Conservation (phyloP, 2,888 invertebrate species). For the Drosophila dives region DNA sequence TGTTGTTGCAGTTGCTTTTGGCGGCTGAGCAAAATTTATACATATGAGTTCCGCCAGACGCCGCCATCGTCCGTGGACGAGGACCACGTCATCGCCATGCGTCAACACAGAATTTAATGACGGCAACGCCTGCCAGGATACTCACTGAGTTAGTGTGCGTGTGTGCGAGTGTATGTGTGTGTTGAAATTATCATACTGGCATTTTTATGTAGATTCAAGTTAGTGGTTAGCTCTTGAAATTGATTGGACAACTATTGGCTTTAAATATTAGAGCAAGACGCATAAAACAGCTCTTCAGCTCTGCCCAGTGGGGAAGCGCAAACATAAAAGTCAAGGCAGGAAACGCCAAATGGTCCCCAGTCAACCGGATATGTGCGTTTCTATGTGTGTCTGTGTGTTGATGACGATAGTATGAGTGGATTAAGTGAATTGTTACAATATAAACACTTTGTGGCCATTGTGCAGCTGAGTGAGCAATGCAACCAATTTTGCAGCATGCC, state of each 20-base stretch:
- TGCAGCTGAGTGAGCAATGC: slow-evolving; percentile 16
- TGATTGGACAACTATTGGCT: slow-evolving; percentile 79
- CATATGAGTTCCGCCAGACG: slow-evolving; percentile 41
- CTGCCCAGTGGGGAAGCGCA: slow-evolving; percentile 44
- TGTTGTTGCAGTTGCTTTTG: slow-evolving; percentile 17
- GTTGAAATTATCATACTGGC: slow-evolving; percentile 15
- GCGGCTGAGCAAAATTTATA: slow-evolving; percentile 57
- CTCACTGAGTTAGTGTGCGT: slow-evolving; percentile 25
- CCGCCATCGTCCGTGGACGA: slow-evolving; percentile 12
- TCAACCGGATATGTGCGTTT: slow-evolving; percentile 34
- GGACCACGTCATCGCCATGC: slow-evolving; percentile 47
- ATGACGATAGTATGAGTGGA: slow-evolving; percentile 7
- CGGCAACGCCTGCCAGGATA: slow-evolving; percentile 21
- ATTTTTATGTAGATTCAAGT: slow-evolving; percentile 73
- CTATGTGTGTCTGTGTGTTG: slow-evolving; percentile 3
- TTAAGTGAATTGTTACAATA: slow-evolving; percentile 62
- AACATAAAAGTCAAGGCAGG: slow-evolving; percentile 65
- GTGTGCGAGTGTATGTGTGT: slow-evolving; percentile 6
- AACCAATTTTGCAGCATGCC: slow-evolving; percentile 3
- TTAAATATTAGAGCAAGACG: slow-evolving; percentile 71
- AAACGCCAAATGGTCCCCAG: slow-evolving; percentile 40
- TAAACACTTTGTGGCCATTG: slow-evolving; percentile 62
- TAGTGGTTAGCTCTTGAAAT: slow-evolving; percentile 68
- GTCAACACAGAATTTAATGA: slow-evolving; percentile 71
- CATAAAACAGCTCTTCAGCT: slow-evolving; percentile 61